These are phyloP conservation scores for Lypha dubia DNA, from an alignment of 2,888 invertebrate species.

Conservation along the genomic window DNA sequence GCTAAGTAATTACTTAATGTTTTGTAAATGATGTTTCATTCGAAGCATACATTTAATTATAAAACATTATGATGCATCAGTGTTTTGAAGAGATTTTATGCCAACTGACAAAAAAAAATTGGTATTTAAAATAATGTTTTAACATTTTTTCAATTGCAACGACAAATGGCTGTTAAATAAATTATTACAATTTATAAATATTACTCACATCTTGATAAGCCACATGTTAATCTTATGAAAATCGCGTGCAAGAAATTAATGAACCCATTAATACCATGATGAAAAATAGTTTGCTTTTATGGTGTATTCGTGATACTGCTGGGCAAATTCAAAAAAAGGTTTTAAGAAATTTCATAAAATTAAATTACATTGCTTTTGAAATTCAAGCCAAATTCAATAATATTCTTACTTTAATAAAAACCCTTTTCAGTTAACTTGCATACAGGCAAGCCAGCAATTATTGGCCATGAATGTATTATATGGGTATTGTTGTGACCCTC, in stretches of 20 bases:
- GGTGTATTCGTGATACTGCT: too few species aligned
- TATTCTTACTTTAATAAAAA: neutral
- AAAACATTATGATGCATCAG: neutral
- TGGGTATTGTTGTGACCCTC: neutral
- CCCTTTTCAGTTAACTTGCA: neutral
- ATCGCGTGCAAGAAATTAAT: too few species aligned
- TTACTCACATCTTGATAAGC: neutral
- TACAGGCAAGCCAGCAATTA: neutral
- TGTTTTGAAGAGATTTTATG: neutral
- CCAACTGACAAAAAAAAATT: neutral
- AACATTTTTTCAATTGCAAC: neutral
- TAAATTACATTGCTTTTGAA: too few species aligned
- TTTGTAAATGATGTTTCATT: constrained; percentile 16
- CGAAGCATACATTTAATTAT: neutral
- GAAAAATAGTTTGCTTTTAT: too few species aligned
- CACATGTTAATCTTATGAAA: too few species aligned
- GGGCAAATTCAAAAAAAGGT: too few species aligned
- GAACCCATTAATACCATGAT: too few species aligned
- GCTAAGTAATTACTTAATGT: constrained; percentile 22
- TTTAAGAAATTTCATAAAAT: too few species aligned
- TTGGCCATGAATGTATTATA: neutral
- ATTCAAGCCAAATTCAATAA: too few species aligned
- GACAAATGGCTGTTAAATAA: neutral
- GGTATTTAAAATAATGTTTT: neutral
- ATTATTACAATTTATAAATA: neutral